Conservation (phyloP, 2,797 vertebrate genomes). For the Arrhamphus sclerolepis region DNA sequence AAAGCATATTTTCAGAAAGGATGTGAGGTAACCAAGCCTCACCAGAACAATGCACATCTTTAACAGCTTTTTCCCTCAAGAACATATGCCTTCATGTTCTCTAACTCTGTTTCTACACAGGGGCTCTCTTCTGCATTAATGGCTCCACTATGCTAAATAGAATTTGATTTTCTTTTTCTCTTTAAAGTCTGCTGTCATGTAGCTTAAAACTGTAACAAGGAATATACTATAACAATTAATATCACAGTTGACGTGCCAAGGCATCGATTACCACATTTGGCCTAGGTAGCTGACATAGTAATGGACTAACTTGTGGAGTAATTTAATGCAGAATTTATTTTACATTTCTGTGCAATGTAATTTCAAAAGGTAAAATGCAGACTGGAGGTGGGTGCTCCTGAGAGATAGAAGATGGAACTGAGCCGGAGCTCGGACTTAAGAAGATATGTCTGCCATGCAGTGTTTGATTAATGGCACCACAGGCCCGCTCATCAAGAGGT, state of each 20-base stretch:
- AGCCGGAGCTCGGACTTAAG: constrained; percentile 54
- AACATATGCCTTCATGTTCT: constrained; percentile 20
- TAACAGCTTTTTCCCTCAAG: not conserved
- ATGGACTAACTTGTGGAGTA: constrained; percentile 38
- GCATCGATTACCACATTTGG: constrained; percentile 40
- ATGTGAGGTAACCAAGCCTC: no score
- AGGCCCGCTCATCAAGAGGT: constrained; percentile 76
- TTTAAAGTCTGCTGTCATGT: constrained; percentile 15
- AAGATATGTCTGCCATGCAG: constrained; percentile 64
- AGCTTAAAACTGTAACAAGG: constrained; percentile 16
- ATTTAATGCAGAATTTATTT: constrained; percentile 55
- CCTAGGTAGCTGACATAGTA: constrained; percentile 29
- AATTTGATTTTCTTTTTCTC: constrained; percentile 30
- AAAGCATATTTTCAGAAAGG: no score
- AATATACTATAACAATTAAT: constrained; percentile 10
- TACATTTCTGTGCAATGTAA: constrained; percentile 39
- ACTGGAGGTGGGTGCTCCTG: constrained; percentile 46
- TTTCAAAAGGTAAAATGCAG: constrained; percentile 51
- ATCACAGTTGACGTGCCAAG: constrained; percentile 23
- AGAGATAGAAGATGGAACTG: constrained; percentile 49
- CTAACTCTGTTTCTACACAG: not conserved
- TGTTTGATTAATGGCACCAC: constrained; percentile 78
- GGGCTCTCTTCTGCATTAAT: constrained; percentile 13
- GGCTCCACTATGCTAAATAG: constrained; percentile 22
- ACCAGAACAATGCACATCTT: no score